These are phyloP conservation scores for Etheostoma cragini DNA, from an alignment of 2,113 vertebrate genomes.

Conservation along the genomic window DNA sequence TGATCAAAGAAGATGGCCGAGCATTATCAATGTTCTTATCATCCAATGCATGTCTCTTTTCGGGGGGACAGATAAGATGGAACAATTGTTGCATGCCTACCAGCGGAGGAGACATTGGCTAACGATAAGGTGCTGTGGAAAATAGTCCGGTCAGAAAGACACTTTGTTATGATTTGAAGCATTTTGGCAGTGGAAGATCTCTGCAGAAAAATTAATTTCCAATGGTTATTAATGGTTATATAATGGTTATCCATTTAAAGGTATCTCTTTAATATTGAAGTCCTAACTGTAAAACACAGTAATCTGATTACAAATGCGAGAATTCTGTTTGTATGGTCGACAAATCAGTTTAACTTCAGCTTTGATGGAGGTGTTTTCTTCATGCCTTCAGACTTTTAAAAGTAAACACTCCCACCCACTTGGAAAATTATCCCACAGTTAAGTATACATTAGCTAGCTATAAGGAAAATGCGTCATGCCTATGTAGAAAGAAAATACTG, in stretches of 20 bases:
- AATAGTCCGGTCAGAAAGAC: not conserved
- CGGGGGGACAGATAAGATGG: slow-evolving; percentile 48
- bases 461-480: slow-evolving; percentile 44
- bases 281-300: not conserved
- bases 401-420: slow-evolving; percentile 47
- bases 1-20: slow-evolving; percentile 57
- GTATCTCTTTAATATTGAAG: not conserved
- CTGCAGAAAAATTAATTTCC: not conserved
- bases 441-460: slow-evolving; percentile 44
- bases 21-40: slow-evolving; percentile 61
- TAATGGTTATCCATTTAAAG: not conserved
- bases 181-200: not conserved
- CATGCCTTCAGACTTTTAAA: slow-evolving; percentile 38
- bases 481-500: slow-evolving; percentile 37
- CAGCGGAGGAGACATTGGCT: slow-evolving; percentile 15
- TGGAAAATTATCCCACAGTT: slow-evolving; percentile 29
- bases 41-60: slow-evolving; percentile 27
- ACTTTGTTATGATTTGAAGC: not conserved
- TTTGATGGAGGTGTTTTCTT: slow-evolving; percentile 26
- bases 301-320: slow-evolving; percentile 6
- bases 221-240: not conserved
- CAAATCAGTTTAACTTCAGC: slow-evolving; percentile 6
- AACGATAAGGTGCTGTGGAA: not conserved
- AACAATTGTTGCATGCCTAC: slow-evolving; percentile 57
- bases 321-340: not conserved